Percentiles rank a stretch among this genome's conserved stretches.
These are phyloP conservation scores for Lordiphosa fenestrarum DNA, from an alignment of 2,888 invertebrate species.

Conservation along the genomic window DNA sequence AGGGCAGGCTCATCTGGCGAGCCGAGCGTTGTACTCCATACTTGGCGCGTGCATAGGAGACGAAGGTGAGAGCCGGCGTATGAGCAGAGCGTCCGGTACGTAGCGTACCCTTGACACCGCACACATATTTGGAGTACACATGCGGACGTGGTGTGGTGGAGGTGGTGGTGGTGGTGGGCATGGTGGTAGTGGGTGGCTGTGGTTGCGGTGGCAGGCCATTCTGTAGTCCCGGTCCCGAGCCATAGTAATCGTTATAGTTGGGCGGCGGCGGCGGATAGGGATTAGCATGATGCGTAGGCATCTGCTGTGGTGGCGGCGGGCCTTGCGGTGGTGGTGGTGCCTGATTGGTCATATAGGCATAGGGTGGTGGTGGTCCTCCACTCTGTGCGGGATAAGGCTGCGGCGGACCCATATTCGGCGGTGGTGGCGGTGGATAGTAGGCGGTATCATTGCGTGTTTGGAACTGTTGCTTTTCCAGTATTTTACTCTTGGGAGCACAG, in stretches of 20 bases:
- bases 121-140: slow-evolving; percentile 93
- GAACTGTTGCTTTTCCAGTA: slow-evolving; percentile 86
- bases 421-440: slow-evolving; percentile 69
- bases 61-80: slow-evolving; percentile 59
- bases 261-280: slow-evolving; percentile 60
- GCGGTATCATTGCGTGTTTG: slow-evolving; percentile 80
- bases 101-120: slow-evolving; percentile 92
- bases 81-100: slow-evolving; percentile 80
- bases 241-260: slow-evolving; percentile 80
- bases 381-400: slow-evolving; percentile 68
- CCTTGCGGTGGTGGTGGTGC: slow-evolving; percentile 43
- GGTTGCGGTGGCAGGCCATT: slow-evolving; percentile 50
- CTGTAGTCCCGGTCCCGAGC: slow-evolving; percentile 30
- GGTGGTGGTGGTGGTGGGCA: slow-evolving; percentile 70
- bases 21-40: slow-evolving; percentile 76
- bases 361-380: slow-evolving; percentile 65
- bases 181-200: slow-evolving; percentile 62
- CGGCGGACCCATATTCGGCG: slow-evolving; percentile 69
- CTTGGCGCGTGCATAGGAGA: slow-evolving; percentile 70
- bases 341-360: slow-evolving; percentile 74
- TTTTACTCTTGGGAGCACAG: slow-evolving; percentile 93
- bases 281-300: slow-evolving; percentile 49
- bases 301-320: slow-evolving; percentile 39
- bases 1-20: slow-evolving; percentile 33
- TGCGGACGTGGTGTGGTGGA: slow-evolving; percentile 84